Base-by-base conservation (phyloP, 2,113 vertebrate genomes). In the Catharus fuscescens region DNA sequence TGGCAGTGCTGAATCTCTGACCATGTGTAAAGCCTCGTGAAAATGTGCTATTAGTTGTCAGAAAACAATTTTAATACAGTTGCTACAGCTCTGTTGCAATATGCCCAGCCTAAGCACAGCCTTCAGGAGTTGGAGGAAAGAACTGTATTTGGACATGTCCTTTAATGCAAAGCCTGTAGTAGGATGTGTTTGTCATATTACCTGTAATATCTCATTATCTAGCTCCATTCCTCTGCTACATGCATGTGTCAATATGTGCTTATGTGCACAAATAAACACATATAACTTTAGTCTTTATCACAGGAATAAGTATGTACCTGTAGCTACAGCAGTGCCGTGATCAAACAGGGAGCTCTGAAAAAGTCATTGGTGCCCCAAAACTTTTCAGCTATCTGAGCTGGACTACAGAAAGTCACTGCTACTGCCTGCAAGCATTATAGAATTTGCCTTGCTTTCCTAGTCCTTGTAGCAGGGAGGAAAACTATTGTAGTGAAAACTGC, bases 41-140 rank as follows among this genome's bases (percentile, higher is more conserved):
- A 94, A 90, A 94, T 66, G 52, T 60, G 21, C 71, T 92, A 25
- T 90, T 95, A 34, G 64, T 94, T 61, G 66, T 91, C 91, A 95
- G 92, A 73, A 59, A 93, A 56, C 62, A 81, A 47, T 97, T 97
- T 96, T 79, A 92, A 50, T 89, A 53, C 78, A 66, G 47, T 62
- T 42, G 29, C 86, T 90, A 29, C 50, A 67, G 26, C 67, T 88
- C 26, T 34, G 26, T 92, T 88, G 83, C 89, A 66, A 2, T 67
- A 40, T 52, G 50, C 88, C 90, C 50, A 8, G 18, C 6, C 26
- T 69, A 57, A 60, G 48, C 70, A 16, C 5, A 1, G 29, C 3
- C 0, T 69, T 76, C 34, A 29, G 53, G 79, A 92, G 83, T 62
- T 48, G 73, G 57, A 96, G 62, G 77, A 34, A 62, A 70, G 57